A percentile compares a stretch with the other conserved stretches of the same genome.
phyloP scores from a whole-genome alignment of 2,888 invertebrate genomes.

The Eilema caniola region DNA sequence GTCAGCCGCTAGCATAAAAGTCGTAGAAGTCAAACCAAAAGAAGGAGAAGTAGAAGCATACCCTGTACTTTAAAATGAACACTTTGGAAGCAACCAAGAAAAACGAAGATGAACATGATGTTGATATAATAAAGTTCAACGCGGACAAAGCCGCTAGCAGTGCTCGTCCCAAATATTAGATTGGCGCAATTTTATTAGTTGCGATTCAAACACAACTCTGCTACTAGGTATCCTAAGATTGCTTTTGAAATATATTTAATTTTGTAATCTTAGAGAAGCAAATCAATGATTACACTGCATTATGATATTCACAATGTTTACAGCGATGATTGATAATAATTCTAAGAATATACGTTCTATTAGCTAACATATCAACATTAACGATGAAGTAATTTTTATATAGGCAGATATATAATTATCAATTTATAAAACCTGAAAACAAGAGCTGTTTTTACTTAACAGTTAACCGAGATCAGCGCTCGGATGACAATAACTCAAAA shows the following conservation, averaged over 20 bases:
- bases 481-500: no score
- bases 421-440: no score
- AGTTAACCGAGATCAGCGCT: no score
- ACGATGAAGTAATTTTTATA: background rate
- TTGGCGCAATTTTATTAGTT: background rate
- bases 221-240: conserved; percentile 12
- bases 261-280: conserved; percentile 5
- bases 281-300: conserved; percentile 9
- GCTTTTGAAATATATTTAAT: conserved; percentile 7
- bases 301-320: conserved; percentile 5
- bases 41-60: background rate
- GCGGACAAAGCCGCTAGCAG: background rate
- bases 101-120: background rate
- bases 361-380: background rate
- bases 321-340: background rate
- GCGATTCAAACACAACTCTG: conserved; percentile 25
- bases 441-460: no score
- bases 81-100: background rate
- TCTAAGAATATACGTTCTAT: background rate
- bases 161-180: background rate
- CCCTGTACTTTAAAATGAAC: background rate
- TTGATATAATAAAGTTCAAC: background rate
- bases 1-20: no score
- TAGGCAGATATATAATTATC: background rate
- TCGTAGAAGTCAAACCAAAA: background rate